A percentile compares a stretch with the other conserved stretches of the same genome.
Evolutionary conservation across 2,797 vertebrate species (phyloP).

Genomic region (Megaceryle alcyon): DNA sequence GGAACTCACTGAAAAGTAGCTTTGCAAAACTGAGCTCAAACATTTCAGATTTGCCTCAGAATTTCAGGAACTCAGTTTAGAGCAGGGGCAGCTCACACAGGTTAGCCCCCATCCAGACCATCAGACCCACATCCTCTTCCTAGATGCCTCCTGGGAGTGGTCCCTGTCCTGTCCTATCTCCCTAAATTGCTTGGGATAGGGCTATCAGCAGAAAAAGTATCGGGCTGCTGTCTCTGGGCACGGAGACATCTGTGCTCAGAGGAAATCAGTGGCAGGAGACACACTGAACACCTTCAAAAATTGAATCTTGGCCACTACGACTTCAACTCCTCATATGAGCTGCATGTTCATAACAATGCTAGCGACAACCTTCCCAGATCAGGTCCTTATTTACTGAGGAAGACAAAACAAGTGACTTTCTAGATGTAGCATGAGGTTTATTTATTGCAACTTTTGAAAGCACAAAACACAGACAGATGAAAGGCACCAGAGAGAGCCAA

Average conservation of each 20-base stretch:
- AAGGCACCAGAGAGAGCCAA: conserved; percentile 57
- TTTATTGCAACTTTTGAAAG: conserved; percentile 64
- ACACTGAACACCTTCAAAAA: neutral
- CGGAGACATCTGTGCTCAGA: neutral
- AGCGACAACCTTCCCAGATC: neutral
- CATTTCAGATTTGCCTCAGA: neutral
- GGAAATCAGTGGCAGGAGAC: neutral
- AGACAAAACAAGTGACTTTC: conserved; percentile 68
- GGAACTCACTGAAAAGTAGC: neutral
- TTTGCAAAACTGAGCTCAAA: neutral
- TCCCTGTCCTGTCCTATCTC: neutral
- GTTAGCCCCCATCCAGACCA: neutral
- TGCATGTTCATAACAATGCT: rapidly evolving
- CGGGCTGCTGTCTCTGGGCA: neutral
- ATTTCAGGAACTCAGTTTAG: neutral
- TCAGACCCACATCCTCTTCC: neutral
- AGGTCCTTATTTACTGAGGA: conserved; percentile 28
- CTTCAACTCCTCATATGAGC: neutral
- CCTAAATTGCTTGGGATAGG: neutral
- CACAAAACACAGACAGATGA: conserved; percentile 56
- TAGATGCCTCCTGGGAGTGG: neutral
- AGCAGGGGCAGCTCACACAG: neutral
- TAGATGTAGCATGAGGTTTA: conserved; percentile 54
- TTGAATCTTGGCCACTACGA: neutral
- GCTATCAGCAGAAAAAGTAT: neutral